Base-by-base conservation (phyloP, 2,888 invertebrate species). In the Eupelmus urozonus region DNA sequence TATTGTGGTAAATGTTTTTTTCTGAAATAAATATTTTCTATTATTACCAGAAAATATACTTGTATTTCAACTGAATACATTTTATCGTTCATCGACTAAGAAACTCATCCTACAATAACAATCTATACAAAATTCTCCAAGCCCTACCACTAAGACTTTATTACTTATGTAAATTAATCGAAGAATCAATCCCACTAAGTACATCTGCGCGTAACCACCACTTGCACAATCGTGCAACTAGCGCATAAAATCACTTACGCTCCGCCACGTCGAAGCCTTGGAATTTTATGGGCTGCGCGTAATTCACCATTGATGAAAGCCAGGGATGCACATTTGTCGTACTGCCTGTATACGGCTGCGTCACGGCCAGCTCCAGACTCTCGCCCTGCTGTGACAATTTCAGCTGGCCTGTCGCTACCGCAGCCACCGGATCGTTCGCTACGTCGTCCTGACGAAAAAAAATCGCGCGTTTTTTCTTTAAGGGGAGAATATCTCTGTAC, bases 201-300 rank as follows among this genome's bases (percentile, higher is more conserved):
- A 40, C 3, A 60, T 40, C 40, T 16, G 16, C 59, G 9, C 49
- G 27, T 53, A 55, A 55, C 62, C 42, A 27, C 49, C 7, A 29
- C 5, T 60, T 25, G 13, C 53, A 9, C 40, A 40, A 18, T 55
- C 49, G 73, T 65, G 25, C 42, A 0, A 9, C 13, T 27, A n/a
- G n/a, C n/a, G n/a, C 85, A 34, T 57, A 71, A 78, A 65, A 90
- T n/a, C n/a, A n/a, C 93, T 91, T 90, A 98, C 98, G 94, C 88
- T 98, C 98, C 2, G 99, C 98, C 82, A 96, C 94, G 90, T 99
- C 98, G 91, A 99, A 99, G 82, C 97, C 96, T 90, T 96, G 96
- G 92, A 99, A 99, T 92, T 99, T 99, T 88, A 99, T 96, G 11
- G 99, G 99, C 91, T 99, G 98, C 72, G 99, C 98, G 92, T 99